A percentile compares a stretch with the other conserved stretches of the same genome.
Conservation (phyloP, 37 sponge, comb jelly and placozoan genomes). For the Diacarnus erythraeanus region DNA sequence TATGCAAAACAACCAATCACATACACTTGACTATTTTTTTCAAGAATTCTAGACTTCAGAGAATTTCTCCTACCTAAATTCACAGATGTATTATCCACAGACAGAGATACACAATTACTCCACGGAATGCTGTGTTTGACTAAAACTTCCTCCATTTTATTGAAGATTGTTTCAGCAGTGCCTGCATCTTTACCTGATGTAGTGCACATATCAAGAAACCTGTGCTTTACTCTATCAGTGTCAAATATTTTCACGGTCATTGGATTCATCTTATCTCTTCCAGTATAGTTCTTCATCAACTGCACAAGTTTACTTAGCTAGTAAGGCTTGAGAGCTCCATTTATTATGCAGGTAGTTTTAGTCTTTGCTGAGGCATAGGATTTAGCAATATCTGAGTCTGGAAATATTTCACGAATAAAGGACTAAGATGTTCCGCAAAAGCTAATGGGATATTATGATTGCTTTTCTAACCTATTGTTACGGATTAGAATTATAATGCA, state of each 20-base stretch:
- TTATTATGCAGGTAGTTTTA: slow-evolving; percentile 59
- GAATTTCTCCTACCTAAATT: not conserved
- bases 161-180: slow-evolving; percentile 44
- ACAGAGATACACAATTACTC: slow-evolving; percentile 44
- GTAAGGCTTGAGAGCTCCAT: slow-evolving; percentile 41
- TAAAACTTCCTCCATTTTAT: slow-evolving; percentile 38
- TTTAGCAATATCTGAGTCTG: slow-evolving; percentile 37
- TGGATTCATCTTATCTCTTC: too few relatives aligned
- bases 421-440: too few relatives aligned
- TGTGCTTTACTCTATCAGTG: too few relatives aligned
- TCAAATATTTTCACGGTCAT: too few relatives aligned
- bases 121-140: too few relatives aligned
- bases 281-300: too few relatives aligned
- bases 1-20: not conserved
- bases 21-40: not conserved
- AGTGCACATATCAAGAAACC: not conserved
- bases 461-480: too few relatives aligned
- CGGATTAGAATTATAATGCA: too few relatives aligned
- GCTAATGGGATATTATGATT: too few relatives aligned
- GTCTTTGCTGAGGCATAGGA: slow-evolving; percentile 34
- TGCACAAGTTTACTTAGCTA: not conserved
- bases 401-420: too few relatives aligned
- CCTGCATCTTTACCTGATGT: slow-evolving; percentile 9
- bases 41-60: not conserved
- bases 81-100: slow-evolving; percentile 17